phyloP scores from a whole-genome alignment of 2,888 invertebrate species.

The Tenthredo distinguenda region DNA sequence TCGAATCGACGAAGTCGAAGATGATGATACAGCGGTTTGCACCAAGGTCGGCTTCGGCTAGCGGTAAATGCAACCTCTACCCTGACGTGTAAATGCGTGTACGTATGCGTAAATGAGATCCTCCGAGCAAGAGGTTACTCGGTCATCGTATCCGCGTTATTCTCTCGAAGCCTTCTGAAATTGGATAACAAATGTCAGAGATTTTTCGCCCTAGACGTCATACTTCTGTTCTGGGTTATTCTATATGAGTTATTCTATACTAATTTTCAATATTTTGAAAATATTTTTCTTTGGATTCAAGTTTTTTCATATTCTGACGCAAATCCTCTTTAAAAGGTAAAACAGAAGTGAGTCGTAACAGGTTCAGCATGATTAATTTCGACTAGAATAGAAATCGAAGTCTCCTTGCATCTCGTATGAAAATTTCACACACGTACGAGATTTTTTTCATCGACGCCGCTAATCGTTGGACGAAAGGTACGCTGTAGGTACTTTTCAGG shows the following conservation, averaged over 20 bases:
- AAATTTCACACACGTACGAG: background rate
- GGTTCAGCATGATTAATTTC: background rate
- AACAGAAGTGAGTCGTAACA: background rate
- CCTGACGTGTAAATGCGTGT: constrained; percentile 4
- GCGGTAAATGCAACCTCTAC: constrained; percentile 40
- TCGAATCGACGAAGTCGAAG: constrained; percentile 64
- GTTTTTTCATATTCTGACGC: background rate
- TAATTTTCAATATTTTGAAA: background rate
- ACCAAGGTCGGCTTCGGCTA: constrained; percentile 69
- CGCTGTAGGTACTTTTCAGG: background rate
- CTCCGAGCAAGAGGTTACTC: constrained; percentile 15
- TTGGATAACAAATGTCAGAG: background rate
- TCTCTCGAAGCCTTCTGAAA: constrained; percentile 21
- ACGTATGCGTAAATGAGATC: background rate
- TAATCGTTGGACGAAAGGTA: background rate
- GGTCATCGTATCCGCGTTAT: constrained; percentile 37
- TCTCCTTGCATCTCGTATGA: background rate
- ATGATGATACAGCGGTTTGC: constrained; percentile 77
- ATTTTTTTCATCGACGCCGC: background rate
- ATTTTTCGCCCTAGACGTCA: background rate
- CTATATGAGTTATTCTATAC: background rate
- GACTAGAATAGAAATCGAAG: background rate
- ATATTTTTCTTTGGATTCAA: background rate
- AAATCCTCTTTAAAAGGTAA: background rate
- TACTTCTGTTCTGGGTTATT: background rate